Evolutionary conservation across 2,113 vertebrate species (phyloP).

Genomic region (Microcebus lehilahytsara): DNA sequence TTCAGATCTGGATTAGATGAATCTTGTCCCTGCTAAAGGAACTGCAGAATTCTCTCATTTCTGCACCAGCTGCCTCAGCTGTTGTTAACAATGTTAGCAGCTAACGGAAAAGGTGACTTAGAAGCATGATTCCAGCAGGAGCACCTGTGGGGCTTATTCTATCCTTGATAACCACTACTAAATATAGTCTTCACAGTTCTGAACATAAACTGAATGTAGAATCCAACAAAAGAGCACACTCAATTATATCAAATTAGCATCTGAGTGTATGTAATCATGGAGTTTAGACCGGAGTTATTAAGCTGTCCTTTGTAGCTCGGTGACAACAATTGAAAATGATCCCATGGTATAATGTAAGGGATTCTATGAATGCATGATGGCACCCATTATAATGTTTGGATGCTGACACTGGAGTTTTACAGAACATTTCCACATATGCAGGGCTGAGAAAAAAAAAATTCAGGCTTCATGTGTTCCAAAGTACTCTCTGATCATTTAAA

Average conservation of each 20-base stretch:
- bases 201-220: neutral
- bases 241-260: constrained; percentile 62
- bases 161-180: constrained; percentile 42
- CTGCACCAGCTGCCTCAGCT: constrained; percentile 47
- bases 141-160: neutral
- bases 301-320: constrained; percentile 50
- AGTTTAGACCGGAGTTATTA: constrained; percentile 51
- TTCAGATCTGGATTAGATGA: constrained; percentile 36
- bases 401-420: constrained; percentile 31
- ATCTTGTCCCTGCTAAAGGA: constrained; percentile 33
- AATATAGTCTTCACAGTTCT: neutral
- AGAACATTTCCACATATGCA: constrained; percentile 41
- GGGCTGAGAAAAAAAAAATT: neutral
- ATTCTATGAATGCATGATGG: neutral
- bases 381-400: neutral
- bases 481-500: constrained; percentile 42
- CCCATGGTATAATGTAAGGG: neutral
- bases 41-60: constrained; percentile 27
- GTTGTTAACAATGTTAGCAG: neutral
- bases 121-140: neutral
- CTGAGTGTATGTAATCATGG: constrained; percentile 42
- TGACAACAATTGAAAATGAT: constrained; percentile 44
- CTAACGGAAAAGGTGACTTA: constrained; percentile 59
- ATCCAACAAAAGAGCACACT: constrained; percentile 27
- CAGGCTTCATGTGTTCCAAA: neutral